A percentile compares a stretch with the other conserved stretches of the same genome.
Evolutionary conservation across 2,797 vertebrate genomes (phyloP).

Genomic region (Dendrocincla tyrannina): DNA sequence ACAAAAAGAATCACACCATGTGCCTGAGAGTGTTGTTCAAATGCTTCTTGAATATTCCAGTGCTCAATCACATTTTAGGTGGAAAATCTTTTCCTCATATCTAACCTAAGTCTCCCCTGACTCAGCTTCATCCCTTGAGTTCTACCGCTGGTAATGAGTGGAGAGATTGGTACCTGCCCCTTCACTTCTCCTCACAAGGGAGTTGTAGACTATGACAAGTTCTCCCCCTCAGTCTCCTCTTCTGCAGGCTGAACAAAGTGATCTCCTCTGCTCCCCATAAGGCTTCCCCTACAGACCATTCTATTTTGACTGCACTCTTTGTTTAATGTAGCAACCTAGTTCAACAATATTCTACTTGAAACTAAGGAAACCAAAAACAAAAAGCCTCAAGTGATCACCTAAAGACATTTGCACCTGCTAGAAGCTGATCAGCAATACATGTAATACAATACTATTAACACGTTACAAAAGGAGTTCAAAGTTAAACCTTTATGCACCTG

Average conservation of each 20-base stretch:
- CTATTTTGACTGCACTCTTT: background rate
- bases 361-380: background rate
- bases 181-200: accelerated
- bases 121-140: accelerated
- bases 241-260: background rate
- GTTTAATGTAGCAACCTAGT: background rate
- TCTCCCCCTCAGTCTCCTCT: background rate
- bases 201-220: background rate
- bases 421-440: background rate
- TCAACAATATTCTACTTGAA: background rate
- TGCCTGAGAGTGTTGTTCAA: background rate
- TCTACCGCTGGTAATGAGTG: background rate
- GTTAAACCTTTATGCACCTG: background rate
- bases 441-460: background rate
- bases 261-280: background rate
- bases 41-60: background rate
- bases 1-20: too few relatives aligned
- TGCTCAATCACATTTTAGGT: background rate
- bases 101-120: background rate
- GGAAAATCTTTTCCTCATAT: background rate
- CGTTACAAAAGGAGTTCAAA: background rate
- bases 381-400: background rate
- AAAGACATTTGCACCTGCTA: background rate
- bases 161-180: background rate
- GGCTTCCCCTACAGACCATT: background rate